phyloP scores from a whole-genome alignment of 2,797 vertebrate genomes.

The Bufotes viridis region DNA sequence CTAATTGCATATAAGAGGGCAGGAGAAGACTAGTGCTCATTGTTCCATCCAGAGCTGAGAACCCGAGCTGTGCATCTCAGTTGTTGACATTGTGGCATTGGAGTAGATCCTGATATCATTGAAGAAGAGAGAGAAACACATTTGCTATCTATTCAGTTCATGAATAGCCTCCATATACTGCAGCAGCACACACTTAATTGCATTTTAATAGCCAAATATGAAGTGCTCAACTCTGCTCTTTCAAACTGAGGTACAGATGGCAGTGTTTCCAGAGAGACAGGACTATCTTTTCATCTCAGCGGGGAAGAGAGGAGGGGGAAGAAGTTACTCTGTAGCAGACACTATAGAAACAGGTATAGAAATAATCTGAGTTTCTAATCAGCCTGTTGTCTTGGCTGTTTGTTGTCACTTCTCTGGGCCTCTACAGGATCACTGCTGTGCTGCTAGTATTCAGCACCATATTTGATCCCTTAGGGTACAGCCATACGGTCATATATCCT shows the following conservation, averaged over 20 bases:
- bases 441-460: not conserved
- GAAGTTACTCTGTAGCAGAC: slow-evolving; percentile 49
- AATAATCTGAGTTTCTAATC: slow-evolving; percentile 57
- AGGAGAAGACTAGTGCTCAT: not conserved
- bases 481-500: too few species aligned
- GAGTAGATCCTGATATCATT: slow-evolving; percentile 61
- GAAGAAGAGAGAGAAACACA: slow-evolving; percentile 59
- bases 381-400: slow-evolving; percentile 41
- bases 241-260: slow-evolving; percentile 59
- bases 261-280: slow-evolving; percentile 61
- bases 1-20: slow-evolving; percentile 61
- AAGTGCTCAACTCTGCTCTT: slow-evolving; percentile 61
- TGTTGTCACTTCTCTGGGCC: slow-evolving; percentile 13
- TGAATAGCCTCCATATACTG: slow-evolving; percentile 59
- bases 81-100: slow-evolving; percentile 62
- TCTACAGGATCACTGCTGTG: slow-evolving; percentile 13
- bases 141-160: slow-evolving; percentile 56
- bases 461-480: too few species aligned
- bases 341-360: slow-evolving; percentile 59
- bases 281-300: slow-evolving; percentile 62
- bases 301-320: slow-evolving; percentile 53
- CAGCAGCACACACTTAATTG: slow-evolving; percentile 63
- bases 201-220: slow-evolving; percentile 61
- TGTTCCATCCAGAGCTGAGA: slow-evolving; percentile 57
- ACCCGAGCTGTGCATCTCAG: slow-evolving; percentile 59